Base-by-base conservation (phyloP, 2,888 invertebrate genomes). In the Drosophila mimetica region DNA sequence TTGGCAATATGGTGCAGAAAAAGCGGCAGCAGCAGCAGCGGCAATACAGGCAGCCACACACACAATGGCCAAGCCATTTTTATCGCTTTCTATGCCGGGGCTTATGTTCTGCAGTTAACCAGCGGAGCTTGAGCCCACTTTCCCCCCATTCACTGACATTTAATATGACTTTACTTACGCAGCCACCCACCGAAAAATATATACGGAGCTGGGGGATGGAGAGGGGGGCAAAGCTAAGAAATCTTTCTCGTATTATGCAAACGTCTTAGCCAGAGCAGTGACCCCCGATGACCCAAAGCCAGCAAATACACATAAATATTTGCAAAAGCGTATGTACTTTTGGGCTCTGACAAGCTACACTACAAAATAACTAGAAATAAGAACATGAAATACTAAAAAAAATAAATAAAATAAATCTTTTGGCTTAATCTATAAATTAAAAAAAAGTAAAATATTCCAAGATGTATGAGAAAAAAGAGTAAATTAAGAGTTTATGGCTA, bases 31-130 rank as follows among this genome's bases (percentile, higher is more conserved):
- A 16, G n/a, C 20, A 42, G 22, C 20, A 32, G 48, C 60, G 71
- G 51, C 51, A 57, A 61, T 71, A 25, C n/a, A n/a, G n/a, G n/a
- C n/a, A n/a, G n/a, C n/a, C n/a, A n/a, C n/a, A 1, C 25, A 58
- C 63, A 76, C 63, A 75, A 76, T 71, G 67, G 64, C 74, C 80
- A 69, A 72, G 80, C 88, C 84, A 88, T 86, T 85, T 85, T 88
- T 85, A 85, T 85, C 86, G 84, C 88, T 76, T 80, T 88, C 81
- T 57, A 71, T 72, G 65, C 76, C 74, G 72, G 51, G 78, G 82
- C 82, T 82, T 82, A 82, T 84, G 85, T 63, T 86, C 67, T 81
- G 82, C 87, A 78, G 85, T 82, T 86, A 82, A 86, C 85, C 86
- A 80, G 75, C 80, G 67, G 4, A 11, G 30, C 9, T 13, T 46